Percentiles rank a stretch among this genome's conserved stretches.
Conservation (phyloP, 1,140 invertebrate genomes). For the Oreohelix idahoensis region DNA sequence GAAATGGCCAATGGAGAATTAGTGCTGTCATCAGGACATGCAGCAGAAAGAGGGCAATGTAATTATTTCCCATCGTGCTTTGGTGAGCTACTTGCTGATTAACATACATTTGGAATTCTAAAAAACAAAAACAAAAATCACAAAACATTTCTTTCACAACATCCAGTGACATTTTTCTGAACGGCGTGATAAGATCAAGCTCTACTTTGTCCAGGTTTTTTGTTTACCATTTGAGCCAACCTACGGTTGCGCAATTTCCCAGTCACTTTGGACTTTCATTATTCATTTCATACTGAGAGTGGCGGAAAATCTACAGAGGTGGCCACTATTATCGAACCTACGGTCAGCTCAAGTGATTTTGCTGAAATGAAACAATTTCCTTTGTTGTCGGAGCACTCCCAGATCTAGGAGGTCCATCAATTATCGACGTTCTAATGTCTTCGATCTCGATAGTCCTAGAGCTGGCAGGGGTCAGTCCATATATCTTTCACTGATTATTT, state of each 20-base stretch:
- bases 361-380: slow-evolving; percentile 1
- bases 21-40: too few species aligned
- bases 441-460: background rate
- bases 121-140: too few species aligned
- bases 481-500: background rate
- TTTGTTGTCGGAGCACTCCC: background rate
- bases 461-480: background rate
- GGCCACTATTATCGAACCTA: background rate
- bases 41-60: too few species aligned
- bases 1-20: too few species aligned
- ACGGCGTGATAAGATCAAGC: too few species aligned
- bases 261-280: background rate
- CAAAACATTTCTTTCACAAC: too few species aligned
- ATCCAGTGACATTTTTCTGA: too few species aligned
- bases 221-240: too few species aligned
- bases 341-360: background rate
- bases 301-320: background rate
- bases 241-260: background rate
- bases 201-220: too few species aligned
- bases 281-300: background rate
- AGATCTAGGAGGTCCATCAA: background rate
- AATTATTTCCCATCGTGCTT: too few species aligned
- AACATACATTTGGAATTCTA: too few species aligned
- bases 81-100: too few species aligned
- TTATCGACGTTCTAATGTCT: background rate